Percentiles rank a stretch among this genome's conserved stretches.
Evolutionary conservation across 2,888 invertebrate genomes (phyloP).

Genomic region (Rapana venosa): DNA sequence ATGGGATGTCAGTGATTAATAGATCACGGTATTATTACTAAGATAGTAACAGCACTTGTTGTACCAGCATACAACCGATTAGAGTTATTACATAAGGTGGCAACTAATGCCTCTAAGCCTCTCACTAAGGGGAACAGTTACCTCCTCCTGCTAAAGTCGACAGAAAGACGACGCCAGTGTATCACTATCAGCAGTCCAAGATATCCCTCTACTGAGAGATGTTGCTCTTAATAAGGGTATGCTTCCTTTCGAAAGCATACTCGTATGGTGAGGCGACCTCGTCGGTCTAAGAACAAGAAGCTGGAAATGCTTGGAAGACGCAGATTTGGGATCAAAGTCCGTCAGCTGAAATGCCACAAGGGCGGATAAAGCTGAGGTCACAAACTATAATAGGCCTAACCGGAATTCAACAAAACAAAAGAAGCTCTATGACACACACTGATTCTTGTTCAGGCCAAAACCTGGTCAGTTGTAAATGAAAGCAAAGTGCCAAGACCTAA

Average conservation of each 20-base stretch:
- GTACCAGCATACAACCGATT: no score
- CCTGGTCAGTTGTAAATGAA: not conserved
- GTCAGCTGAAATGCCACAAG: not conserved
- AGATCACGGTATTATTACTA: no score
- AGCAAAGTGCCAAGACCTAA: not conserved
- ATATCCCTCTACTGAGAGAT: slow-evolving; percentile 3
- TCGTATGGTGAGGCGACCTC: not conserved
- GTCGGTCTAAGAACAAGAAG: not conserved
- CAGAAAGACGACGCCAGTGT: not conserved
- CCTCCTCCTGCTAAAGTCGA: slow-evolving; percentile 33
- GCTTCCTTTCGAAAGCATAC: slow-evolving; percentile 41
- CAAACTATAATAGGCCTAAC: no score
- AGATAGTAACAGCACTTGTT: no score
- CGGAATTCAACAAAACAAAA: no score
- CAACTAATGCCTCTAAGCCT: no score
- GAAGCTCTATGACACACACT: not conserved
- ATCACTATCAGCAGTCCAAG: not conserved
- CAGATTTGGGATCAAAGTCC: slow-evolving; percentile 15
- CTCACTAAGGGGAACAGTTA: not conserved
- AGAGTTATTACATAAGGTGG: no score
- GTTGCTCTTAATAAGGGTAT: not conserved
- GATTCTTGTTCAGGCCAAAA: not conserved
- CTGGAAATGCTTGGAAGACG: not conserved
- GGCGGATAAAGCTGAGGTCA: not conserved
- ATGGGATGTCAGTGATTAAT: no score